Evolutionary conservation across 2,888 invertebrate genomes (phyloP).

Genomic region (Latrodectus elegans): DNA sequence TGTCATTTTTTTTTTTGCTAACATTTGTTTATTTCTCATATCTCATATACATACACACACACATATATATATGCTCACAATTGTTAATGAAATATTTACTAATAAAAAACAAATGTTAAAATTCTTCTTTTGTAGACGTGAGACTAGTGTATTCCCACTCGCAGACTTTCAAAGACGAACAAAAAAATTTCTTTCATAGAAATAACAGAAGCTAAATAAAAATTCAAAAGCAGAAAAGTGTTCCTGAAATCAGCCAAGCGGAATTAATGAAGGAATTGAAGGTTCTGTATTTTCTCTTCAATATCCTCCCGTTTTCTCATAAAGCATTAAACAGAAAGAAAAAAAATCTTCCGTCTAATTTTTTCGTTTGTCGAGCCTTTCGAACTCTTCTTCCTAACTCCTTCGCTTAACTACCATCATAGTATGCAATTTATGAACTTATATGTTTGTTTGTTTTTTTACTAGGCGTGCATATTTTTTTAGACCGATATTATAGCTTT

Average conservation of each 20-base stretch:
- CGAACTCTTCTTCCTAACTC: background rate
- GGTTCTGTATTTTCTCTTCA: slow-evolving; percentile 35
- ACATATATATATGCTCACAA: too few relatives aligned
- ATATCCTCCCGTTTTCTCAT: slow-evolving; percentile 40
- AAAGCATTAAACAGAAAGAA: slow-evolving; percentile 16
- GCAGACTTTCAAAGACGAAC: background rate
- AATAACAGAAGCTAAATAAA: slow-evolving; percentile 25
- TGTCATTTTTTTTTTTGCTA: too few relatives aligned
- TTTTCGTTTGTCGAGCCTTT: background rate
- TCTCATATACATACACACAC: too few relatives aligned
- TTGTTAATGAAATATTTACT: too few relatives aligned
- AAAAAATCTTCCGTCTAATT: slow-evolving; percentile 8
- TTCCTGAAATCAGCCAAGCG: slow-evolving; percentile 48
- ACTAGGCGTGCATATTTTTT: background rate
- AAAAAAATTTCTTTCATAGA: slow-evolving; percentile 10
- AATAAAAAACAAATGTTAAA: background rate
- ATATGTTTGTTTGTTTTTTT: background rate
- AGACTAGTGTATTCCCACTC: slow-evolving; percentile 21
- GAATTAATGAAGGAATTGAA: slow-evolving; percentile 62
- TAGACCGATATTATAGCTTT: too few relatives aligned
- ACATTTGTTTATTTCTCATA: too few relatives aligned
- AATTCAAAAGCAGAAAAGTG: slow-evolving; percentile 41
- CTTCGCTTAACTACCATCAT: background rate
- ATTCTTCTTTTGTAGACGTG: background rate
- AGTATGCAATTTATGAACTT: background rate